Evolutionary conservation across 2,888 invertebrate species (phyloP), one percentile per base, ranked within the genome.

Genomic region (Sturmia bella): DNA sequence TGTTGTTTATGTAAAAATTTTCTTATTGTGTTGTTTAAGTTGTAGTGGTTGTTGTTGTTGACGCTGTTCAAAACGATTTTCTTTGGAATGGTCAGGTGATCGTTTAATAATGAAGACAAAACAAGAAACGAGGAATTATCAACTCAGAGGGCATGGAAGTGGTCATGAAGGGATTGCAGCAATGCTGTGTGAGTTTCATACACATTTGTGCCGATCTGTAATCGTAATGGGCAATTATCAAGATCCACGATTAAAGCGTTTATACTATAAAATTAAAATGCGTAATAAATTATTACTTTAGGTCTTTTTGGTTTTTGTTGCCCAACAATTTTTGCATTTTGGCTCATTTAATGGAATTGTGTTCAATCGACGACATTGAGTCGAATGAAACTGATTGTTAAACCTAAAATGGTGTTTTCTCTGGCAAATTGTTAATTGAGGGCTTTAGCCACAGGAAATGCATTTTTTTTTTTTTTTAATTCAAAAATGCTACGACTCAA

Each of bases 271-370:
- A 43, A 43, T 32, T 43, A 32, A 41, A 50, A 52, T 27, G 27
- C 21, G 11, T 39, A 68, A 48, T 41, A 59, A 74, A 48, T 37
- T 54, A 52, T 56, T 56, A 39, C 57, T 56, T 54, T 39, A 56
- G 21, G 12, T n/a, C 57, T 41, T 59, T 59, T n/a, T n/a, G n/a
- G n/a, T 21, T 57, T 41, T 15, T 7, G 19, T 48, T n/a, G 21
- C 45, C 24, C 24, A 57, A 48, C 61, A 69, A 41, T 32, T 76
- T 76, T 32, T 32, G 37, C 59, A 66, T 54, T 77, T 77, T 64
- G 39, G 70, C 70, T 70, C 70, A 78, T 50, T 64, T 57, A 48
- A 15, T 54, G 73, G 73, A 59, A 57, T 79, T 79, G 66, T 37
- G 52, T 59, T 66, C 73, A 61, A 45, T 64, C n/a, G 4, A 17